Conservation (phyloP, 2,888 invertebrate species). For the Tachina grossa region DNA sequence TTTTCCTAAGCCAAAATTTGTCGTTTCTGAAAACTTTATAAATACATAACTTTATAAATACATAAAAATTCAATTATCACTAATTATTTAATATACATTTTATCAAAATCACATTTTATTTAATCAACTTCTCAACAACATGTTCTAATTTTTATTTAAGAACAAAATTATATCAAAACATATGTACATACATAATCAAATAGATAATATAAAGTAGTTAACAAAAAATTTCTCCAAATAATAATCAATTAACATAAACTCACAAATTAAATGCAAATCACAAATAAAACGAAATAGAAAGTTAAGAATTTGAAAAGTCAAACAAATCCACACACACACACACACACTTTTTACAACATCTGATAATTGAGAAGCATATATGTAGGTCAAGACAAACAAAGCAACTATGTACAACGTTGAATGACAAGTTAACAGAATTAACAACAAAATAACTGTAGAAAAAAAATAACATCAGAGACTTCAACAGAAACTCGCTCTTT, state of each 20-base stretch:
- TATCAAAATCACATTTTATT: too few species aligned
- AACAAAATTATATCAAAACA: too few species aligned
- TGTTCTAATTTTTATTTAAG: too few species aligned
- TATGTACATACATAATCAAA: background rate
- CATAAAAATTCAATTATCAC: too few species aligned
- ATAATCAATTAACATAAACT: slow-evolving; percentile 49
- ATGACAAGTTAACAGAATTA: slow-evolving; percentile 34
- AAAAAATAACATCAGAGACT: background rate
- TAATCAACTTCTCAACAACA: too few species aligned
- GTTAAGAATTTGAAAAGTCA: slow-evolving; percentile 61
- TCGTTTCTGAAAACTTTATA: too few species aligned
- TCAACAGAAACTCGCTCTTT: background rate
- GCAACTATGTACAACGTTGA: slow-evolving; percentile 26
- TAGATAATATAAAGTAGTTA: background rate
- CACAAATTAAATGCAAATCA: slow-evolving; percentile 41
- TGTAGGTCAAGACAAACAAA: slow-evolving; percentile 59
- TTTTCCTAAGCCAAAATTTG: too few species aligned
- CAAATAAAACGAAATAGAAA: slow-evolving; percentile 67
- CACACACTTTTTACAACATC: slow-evolving; percentile 25
- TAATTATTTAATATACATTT: too few species aligned
- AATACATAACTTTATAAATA: too few species aligned
- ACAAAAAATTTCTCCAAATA: slow-evolving; percentile 44
- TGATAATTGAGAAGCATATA: slow-evolving; percentile 51
- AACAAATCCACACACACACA: slow-evolving; percentile 16
- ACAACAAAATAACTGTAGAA: slow-evolving; percentile 23